A percentile compares a stretch with the other conserved stretches of the same genome.
Evolutionary conservation across 2,113 vertebrate genomes (phyloP).

Genomic region (Anguilla japonica): DNA sequence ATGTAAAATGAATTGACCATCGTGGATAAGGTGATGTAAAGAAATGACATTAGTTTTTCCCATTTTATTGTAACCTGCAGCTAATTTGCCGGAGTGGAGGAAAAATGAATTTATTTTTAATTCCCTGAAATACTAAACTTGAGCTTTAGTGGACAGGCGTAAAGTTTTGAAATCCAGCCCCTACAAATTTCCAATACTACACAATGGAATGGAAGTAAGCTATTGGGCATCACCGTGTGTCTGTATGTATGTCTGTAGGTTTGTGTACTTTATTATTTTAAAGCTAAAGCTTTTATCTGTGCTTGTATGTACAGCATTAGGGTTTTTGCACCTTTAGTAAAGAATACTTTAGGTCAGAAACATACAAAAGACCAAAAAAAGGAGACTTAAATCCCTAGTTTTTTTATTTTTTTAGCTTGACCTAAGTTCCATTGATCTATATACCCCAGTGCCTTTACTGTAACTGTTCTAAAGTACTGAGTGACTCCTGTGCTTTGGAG

Average conservation of each 20-base stretch:
- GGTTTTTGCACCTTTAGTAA: not conserved
- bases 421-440: not conserved
- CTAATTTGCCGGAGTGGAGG: not conserved
- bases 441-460: constrained; percentile 51
- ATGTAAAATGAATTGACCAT: not conserved
- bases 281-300: not conserved
- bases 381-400: constrained; percentile 5
- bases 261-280: constrained; percentile 16
- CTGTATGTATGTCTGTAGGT: not conserved
- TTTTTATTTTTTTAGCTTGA: not conserved
- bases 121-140: not conserved
- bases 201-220: not conserved
- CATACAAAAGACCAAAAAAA: constrained; percentile 39
- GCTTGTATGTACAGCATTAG: not conserved
- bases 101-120: not conserved
- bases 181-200: not conserved
- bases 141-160: not conserved
- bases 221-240: not conserved
- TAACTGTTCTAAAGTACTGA: not conserved
- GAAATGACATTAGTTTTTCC: not conserved
- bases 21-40: not conserved
- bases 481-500: not conserved
- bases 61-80: not conserved
- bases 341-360: constrained; percentile 26
- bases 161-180: not conserved